Percentiles rank a stretch among this genome's conserved stretches.
These are phyloP conservation scores for Erythrolamprus reginae DNA, from an alignment of 2,113 vertebrate genomes.

Conservation along the genomic window DNA sequence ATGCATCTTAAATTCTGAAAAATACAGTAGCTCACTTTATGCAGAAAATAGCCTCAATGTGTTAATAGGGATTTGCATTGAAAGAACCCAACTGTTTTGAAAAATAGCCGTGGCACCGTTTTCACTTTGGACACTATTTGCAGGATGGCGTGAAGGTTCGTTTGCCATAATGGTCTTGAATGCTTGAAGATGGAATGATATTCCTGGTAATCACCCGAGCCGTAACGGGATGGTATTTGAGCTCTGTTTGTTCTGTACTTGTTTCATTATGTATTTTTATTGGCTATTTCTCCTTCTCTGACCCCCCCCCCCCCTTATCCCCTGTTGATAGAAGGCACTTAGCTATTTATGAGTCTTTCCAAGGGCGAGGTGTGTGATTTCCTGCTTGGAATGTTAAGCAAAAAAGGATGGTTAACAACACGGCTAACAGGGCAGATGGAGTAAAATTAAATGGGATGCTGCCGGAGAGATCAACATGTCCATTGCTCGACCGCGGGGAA, in stretches of 20 bases:
- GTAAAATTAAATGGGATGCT: constrained; percentile 3
- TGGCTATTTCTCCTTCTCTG: constrained; percentile 57
- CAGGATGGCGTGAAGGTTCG: constrained; percentile 23
- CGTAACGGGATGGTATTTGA: constrained; percentile 48
- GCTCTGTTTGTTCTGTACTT: constrained; percentile 61
- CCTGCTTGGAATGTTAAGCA: constrained; percentile 50
- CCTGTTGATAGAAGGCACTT: constrained; percentile 57
- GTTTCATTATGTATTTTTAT: constrained; percentile 68
- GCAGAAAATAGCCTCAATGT: not conserved
- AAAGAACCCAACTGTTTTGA: not conserved
- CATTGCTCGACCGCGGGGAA: not conserved
- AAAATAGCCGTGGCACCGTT: not conserved
- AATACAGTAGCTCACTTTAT: not conserved
- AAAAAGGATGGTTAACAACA: constrained; percentile 3
- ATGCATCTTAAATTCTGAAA: no score
- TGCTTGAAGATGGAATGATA: constrained; percentile 55
- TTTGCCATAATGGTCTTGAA: constrained; percentile 47
- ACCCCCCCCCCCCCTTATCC: no score
- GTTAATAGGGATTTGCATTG: not conserved
- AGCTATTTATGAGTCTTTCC: constrained; percentile 61
- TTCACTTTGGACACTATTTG: constrained; percentile 33
- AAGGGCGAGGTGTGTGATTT: constrained; percentile 55
- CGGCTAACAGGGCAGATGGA: not conserved
- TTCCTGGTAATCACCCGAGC: constrained; percentile 47
- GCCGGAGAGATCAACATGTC: not conserved